Conservation (phyloP, 2,888 invertebrate genomes). For the Conistra vaccinii region DNA sequence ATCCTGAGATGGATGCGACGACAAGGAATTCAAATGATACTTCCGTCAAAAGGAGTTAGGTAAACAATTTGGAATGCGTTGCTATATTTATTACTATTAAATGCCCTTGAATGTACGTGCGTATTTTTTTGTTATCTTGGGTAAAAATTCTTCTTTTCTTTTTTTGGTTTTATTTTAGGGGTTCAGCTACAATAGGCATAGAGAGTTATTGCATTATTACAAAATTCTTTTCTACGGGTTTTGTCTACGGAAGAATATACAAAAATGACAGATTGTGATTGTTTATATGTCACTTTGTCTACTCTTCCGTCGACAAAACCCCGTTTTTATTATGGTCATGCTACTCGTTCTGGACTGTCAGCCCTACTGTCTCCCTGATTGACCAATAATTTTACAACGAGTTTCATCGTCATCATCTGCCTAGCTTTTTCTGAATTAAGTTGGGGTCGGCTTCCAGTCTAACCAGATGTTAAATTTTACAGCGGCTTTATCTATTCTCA, state of each 20-base stretch:
- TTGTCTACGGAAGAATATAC: too few species aligned
- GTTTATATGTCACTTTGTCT: too few species aligned
- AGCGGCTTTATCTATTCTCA: background rate
- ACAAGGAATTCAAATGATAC: slow-evolving; percentile 49
- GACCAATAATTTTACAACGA: background rate
- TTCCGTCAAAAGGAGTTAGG: slow-evolving; percentile 39
- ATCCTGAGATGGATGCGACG: slow-evolving; percentile 51
- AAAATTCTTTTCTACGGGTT: too few species aligned
- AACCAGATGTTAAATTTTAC: background rate
- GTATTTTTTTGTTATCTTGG: slow-evolving; percentile 3
- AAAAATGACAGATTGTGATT: too few species aligned
- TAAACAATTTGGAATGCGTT: slow-evolving; percentile 38
- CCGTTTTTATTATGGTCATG: too few species aligned
- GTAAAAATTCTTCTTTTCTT: background rate
- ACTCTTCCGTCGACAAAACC: too few species aligned
- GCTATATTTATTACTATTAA: slow-evolving; percentile 37
- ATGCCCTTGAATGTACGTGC: background rate
- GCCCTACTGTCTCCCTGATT: background rate
- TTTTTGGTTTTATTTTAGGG: background rate
- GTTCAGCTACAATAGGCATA: background rate
- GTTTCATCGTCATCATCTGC: background rate
- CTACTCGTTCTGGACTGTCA: too few species aligned
- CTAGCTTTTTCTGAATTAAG: background rate
- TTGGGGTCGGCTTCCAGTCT: background rate
- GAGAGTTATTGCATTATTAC: background rate